Conservation (phyloP, 2,888 invertebrate genomes). For the Dicyrtoma fusca region DNA sequence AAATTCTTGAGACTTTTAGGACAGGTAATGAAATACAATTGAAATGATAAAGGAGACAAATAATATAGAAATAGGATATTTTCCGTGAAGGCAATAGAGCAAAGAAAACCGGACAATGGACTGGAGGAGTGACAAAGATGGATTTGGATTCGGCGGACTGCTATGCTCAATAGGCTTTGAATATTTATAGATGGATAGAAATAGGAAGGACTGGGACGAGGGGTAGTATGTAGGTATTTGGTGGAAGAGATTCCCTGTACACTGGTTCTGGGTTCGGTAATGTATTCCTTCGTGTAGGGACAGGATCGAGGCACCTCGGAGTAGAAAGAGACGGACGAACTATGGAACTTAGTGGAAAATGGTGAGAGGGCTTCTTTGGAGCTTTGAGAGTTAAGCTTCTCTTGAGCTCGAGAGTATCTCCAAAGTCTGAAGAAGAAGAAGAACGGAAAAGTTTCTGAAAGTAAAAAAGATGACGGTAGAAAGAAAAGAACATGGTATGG, state of each 20-base stretch:
- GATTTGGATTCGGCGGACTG: slow-evolving; percentile 26
- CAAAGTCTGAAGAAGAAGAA: not conserved
- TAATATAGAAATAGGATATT: slow-evolving; percentile 23
- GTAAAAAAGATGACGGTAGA: slow-evolving; percentile 26
- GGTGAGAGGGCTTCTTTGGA: not conserved
- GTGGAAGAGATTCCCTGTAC: not conserved
- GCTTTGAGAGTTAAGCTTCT: slow-evolving; percentile 18
- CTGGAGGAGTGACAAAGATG: slow-evolving; percentile 36
- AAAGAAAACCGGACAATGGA: slow-evolving; percentile 33
- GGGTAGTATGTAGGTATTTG: too few relatives aligned
- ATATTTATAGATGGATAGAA: slow-evolving; percentile 16
- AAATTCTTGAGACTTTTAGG: slow-evolving; percentile 8
- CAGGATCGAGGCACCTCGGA: not conserved
- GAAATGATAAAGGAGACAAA: slow-evolving; percentile 16
- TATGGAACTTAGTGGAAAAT: not conserved
- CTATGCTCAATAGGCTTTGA: slow-evolving; percentile 22
- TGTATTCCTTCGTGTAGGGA: not conserved
- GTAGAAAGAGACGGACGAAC: slow-evolving; percentile 7
- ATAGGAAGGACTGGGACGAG: too few relatives aligned
- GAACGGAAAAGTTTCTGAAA: slow-evolving; percentile 11
- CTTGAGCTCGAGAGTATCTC: slow-evolving; percentile 6
- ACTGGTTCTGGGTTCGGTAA: not conserved
- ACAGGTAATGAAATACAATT: slow-evolving; percentile 5
- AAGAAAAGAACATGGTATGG: slow-evolving; percentile 36
- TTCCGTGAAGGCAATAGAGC: slow-evolving; percentile 30